These are phyloP conservation scores for Myiagra hebetior DNA, from an alignment of 2,113 vertebrate genomes.

Conservation along the genomic window DNA sequence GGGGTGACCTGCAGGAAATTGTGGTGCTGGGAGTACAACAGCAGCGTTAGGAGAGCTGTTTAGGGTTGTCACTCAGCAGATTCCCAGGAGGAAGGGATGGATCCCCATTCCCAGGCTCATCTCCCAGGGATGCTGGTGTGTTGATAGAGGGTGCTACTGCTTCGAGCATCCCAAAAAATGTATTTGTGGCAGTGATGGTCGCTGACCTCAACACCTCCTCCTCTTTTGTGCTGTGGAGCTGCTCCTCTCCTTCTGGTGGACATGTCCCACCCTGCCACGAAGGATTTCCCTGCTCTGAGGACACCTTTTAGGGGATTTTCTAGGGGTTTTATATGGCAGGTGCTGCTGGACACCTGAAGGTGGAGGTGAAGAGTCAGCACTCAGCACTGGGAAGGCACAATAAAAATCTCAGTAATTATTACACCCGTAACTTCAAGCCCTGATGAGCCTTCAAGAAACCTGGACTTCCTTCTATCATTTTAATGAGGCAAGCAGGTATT, in stretches of 20 bases:
- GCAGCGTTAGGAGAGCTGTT: not conserved
- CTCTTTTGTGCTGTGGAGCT: not conserved
- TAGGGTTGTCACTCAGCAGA: not conserved
- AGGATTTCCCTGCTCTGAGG: not conserved
- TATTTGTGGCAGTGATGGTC: fast-evolving
- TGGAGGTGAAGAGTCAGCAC: not conserved
- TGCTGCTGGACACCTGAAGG: not conserved
- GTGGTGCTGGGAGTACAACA: not conserved
- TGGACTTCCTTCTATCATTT: not conserved
- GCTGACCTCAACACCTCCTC: fast-evolving
- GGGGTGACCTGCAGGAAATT: not conserved
- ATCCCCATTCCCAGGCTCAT: not conserved
- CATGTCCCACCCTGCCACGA: fast-evolving
- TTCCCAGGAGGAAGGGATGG: not conserved
- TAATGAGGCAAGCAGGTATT: not conserved
- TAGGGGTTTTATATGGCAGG: not conserved
- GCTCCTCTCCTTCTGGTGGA: not conserved
- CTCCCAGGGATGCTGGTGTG: fast-evolving
- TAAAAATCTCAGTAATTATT: not conserved
- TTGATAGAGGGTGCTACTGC: not conserved
- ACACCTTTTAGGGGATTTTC: not conserved
- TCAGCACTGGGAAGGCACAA: not conserved
- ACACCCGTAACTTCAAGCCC: not conserved
- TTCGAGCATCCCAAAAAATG: not conserved
- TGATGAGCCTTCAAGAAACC: not conserved